phyloP scores from a whole-genome alignment of 2,888 invertebrate genomes.

The Dynastes hyllus region DNA sequence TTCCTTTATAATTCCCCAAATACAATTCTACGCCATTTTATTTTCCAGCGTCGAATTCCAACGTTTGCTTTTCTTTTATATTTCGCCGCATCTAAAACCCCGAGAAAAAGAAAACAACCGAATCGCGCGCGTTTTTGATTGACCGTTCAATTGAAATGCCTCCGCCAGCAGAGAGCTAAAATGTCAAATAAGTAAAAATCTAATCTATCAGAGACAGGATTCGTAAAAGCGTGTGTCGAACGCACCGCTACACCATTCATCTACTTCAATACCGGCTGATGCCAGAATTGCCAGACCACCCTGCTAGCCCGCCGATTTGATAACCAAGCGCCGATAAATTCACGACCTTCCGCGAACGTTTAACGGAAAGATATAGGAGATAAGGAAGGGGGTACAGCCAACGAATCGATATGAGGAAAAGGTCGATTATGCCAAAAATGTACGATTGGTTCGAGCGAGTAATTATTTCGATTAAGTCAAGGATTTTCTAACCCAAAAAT shows the following conservation, averaged over 20 bases:
- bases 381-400: neutral
- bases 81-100: no score
- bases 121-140: constrained; percentile 24
- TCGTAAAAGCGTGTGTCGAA: constrained; percentile 55
- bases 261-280: constrained; percentile 44
- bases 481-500: no score
- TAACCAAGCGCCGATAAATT: constrained; percentile 26
- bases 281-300: constrained; percentile 38
- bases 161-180: constrained; percentile 58
- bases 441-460: no score
- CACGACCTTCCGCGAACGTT: constrained; percentile 7
- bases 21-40: no score
- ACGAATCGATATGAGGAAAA: neutral
- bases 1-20: no score
- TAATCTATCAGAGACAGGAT: constrained; percentile 59
- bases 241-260: constrained; percentile 53
- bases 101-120: no score
- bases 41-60: no score
- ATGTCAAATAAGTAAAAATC: constrained; percentile 61
- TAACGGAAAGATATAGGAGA: constrained; percentile 18
- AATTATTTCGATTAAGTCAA: no score
- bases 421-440: no score
- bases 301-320: constrained; percentile 8
- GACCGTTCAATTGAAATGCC: constrained; percentile 57
- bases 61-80: no score